Evolutionary conservation across 2,888 invertebrate species (phyloP).

Genomic region (Calephelis perditalis): DNA sequence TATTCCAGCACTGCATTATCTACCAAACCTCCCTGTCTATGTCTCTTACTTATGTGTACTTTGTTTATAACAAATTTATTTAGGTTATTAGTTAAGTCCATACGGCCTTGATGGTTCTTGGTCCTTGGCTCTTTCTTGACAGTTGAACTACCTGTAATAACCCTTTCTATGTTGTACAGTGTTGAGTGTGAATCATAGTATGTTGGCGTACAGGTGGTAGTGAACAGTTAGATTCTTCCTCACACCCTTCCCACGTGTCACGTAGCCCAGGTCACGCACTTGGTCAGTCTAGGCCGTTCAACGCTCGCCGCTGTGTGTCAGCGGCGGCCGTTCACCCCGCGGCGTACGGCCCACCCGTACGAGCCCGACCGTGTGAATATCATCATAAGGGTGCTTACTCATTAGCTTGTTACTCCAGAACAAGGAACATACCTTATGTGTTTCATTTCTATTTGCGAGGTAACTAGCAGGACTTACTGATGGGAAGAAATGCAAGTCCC

Average conservation of each 20-base stretch:
- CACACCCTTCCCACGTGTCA: slow-evolving; percentile 27
- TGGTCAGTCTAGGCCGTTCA: slow-evolving; percentile 68
- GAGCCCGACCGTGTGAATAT: slow-evolving; percentile 23
- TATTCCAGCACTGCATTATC: too few species aligned
- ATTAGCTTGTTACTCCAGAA: background rate
- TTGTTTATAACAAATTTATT: too few species aligned
- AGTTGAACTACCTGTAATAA: too few species aligned
- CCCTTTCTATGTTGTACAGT: too few species aligned
- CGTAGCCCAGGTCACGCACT: slow-evolving; percentile 38
- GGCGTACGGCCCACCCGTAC: slow-evolving; percentile 21
- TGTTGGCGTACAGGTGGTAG: slow-evolving; percentile 4
- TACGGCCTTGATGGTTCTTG: too few species aligned
- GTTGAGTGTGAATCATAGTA: background rate
- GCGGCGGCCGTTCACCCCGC: slow-evolving; percentile 53
- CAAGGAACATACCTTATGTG: background rate
- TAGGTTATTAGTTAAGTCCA: too few species aligned
- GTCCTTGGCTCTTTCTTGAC: too few species aligned
- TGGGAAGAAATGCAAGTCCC: too few species aligned
- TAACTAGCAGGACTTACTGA: too few species aligned
- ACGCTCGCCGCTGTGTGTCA: slow-evolving; percentile 63
- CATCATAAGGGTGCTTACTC: slow-evolving; percentile 4
- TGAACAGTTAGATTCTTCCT: slow-evolving; percentile 20
- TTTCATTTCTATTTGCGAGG: background rate
- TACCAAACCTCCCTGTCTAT: too few species aligned
- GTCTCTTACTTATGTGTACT: too few species aligned